A percentile compares a stretch with the other conserved stretches of the same genome.
Evolutionary conservation across 2,888 invertebrate species (phyloP).

Genomic region (Agapostemon virescens): DNA sequence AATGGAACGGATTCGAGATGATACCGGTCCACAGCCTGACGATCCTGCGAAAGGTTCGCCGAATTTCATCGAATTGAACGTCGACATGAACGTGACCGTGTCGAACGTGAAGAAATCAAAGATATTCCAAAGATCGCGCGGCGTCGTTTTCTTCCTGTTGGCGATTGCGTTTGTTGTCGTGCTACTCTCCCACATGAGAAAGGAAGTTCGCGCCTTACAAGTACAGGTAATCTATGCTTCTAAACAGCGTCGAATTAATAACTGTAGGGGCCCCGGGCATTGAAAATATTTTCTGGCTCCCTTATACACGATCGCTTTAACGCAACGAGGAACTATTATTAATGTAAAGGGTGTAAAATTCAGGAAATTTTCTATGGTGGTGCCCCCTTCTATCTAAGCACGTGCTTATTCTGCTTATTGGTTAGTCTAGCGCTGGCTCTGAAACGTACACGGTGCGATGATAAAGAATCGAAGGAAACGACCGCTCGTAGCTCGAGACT

Average conservation of each 20-base stretch:
- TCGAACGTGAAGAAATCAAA: slow-evolving; percentile 68
- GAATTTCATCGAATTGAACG: slow-evolving; percentile 74
- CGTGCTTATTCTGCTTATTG: too few relatives aligned
- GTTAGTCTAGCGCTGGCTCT: too few relatives aligned
- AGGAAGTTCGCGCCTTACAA: slow-evolving; percentile 70
- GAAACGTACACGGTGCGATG: too few relatives aligned
- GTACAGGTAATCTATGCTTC: slow-evolving; percentile 72
- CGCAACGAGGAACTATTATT: too few relatives aligned
- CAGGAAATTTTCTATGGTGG: too few relatives aligned
- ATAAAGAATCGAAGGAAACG: too few relatives aligned
- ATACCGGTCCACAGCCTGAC: slow-evolving; percentile 63
- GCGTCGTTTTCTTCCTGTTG: slow-evolving; percentile 63
- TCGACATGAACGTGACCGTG: slow-evolving; percentile 74
- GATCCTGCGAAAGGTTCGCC: slow-evolving; percentile 58
- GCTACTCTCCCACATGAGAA: slow-evolving; percentile 64
- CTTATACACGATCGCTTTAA: too few relatives aligned
- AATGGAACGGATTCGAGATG: slow-evolving; percentile 59
- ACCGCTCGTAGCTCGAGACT: not conserved
- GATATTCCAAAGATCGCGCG: slow-evolving; percentile 68
- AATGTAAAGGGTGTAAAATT: too few relatives aligned
- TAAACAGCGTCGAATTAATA: too few relatives aligned
- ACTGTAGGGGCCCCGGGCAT: too few relatives aligned
- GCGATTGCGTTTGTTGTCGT: slow-evolving; percentile 64
- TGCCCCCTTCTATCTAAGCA: too few relatives aligned
- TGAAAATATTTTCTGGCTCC: too few relatives aligned